Evolutionary conservation across 2,888 invertebrate genomes (phyloP).

Genomic region (Ectobius pallidus): DNA sequence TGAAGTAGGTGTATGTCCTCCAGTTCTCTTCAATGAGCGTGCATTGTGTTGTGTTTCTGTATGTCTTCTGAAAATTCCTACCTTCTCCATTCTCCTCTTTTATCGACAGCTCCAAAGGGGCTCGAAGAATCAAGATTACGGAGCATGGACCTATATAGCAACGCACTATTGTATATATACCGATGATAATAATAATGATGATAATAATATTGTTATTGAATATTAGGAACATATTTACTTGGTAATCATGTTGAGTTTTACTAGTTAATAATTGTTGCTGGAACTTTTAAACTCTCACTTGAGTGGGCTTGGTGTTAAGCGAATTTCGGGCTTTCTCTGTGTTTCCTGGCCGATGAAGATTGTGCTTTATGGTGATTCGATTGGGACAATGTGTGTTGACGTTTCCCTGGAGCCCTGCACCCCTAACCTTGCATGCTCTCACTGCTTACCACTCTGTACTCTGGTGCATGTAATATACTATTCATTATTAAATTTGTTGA

Average conservation of each 20-base stretch:
- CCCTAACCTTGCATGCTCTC: slow-evolving; percentile 42
- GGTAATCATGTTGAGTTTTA: slow-evolving; percentile 29
- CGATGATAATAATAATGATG: no score
- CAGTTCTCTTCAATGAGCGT: slow-evolving; percentile 13
- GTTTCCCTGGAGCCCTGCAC: slow-evolving; percentile 34
- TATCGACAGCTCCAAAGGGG: neutral
- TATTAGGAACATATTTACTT: slow-evolving; percentile 29
- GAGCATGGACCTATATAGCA: slow-evolving; percentile 24
- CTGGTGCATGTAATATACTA: slow-evolving; percentile 42
- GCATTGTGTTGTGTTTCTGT: slow-evolving; percentile 23
- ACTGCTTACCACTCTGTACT: slow-evolving; percentile 40
- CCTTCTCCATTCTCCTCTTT: slow-evolving; percentile 9
- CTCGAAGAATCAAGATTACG: slow-evolving; percentile 28
- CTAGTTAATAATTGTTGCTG: slow-evolving; percentile 35
- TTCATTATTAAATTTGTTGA: slow-evolving; percentile 43
- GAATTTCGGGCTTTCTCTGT: slow-evolving; percentile 34
- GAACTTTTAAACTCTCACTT: slow-evolving; percentile 36
- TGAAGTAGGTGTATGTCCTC: slow-evolving; percentile 39
- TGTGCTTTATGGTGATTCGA: slow-evolving; percentile 44
- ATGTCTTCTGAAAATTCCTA: slow-evolving; percentile 1
- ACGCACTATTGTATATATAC: slow-evolving; percentile 32
- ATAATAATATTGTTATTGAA: slow-evolving; percentile 26
- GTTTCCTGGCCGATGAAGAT: slow-evolving; percentile 42
- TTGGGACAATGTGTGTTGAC: slow-evolving; percentile 32
- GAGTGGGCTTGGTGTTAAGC: slow-evolving; percentile 34